Evolutionary conservation across 2,113 vertebrate genomes (phyloP).

Genomic region (Neopipo cinnamomea): DNA sequence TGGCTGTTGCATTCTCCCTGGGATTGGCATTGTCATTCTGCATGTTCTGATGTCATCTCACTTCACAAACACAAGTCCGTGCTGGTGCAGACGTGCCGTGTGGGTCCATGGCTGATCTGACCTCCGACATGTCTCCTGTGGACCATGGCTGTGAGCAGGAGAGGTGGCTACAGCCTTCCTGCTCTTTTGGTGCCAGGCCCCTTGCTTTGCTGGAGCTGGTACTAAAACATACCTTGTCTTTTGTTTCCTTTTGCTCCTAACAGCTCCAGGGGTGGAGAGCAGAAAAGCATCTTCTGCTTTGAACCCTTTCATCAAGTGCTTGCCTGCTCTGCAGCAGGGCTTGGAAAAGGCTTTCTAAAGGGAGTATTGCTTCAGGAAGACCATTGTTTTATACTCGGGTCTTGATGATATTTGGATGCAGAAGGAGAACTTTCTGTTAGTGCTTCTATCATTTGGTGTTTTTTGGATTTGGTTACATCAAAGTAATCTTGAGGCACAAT

Average conservation of each 20-base stretch:
- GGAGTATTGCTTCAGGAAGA: background rate
- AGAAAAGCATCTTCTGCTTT: background rate
- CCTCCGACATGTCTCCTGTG: fast-evolving
- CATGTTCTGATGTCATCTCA: background rate
- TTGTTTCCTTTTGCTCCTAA: background rate
- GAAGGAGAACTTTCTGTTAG: background rate
- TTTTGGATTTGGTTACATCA: background rate
- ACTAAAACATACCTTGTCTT: fast-evolving
- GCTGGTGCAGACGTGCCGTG: fast-evolving
- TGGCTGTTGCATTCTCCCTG: background rate
- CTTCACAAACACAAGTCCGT: background rate
- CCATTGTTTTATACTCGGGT: background rate
- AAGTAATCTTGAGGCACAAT: background rate
- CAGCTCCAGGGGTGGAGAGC: background rate
- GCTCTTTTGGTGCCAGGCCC: fast-evolving
- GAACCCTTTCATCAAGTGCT: background rate
- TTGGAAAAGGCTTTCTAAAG: background rate
- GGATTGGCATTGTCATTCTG: background rate
- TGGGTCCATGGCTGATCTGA: background rate
- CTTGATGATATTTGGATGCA: background rate
- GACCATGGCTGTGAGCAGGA: background rate
- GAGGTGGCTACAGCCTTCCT: background rate
- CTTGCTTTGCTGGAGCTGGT: background rate
- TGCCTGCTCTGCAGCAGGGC: background rate
- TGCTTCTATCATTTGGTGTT: background rate